phyloP scores from a whole-genome alignment of 2,113 vertebrate species.

The Chelonoidis abingdonii region DNA sequence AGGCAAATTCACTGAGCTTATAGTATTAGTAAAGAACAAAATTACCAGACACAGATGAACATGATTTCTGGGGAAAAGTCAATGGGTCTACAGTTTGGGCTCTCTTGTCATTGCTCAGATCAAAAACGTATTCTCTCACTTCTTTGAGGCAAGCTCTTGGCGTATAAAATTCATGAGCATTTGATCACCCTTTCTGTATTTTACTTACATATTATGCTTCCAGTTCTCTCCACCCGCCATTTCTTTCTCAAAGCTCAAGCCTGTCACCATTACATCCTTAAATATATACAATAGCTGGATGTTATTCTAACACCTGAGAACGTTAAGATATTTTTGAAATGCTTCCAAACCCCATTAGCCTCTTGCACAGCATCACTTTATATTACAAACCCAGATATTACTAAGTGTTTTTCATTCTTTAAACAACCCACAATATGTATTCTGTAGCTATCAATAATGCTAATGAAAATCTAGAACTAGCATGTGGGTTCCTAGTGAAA shows the following conservation, averaged over 20 bases:
- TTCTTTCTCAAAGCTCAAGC: constrained; percentile 1
- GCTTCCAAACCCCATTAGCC: not conserved
- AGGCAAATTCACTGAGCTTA: no score
- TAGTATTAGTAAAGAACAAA: no score
- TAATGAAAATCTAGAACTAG: not conserved
- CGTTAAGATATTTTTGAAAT: not conserved
- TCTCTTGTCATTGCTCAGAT: not conserved
- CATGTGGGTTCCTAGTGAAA: not conserved
- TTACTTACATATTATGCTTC: not conserved
- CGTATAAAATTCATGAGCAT: not conserved
- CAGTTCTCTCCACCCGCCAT: not conserved
- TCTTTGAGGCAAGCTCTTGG: not conserved
- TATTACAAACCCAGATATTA: not conserved
- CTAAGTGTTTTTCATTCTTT: not conserved
- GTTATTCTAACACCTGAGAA: no score
- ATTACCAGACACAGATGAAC: no score
- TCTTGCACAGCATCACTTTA: not conserved
- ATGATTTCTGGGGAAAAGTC: no score
- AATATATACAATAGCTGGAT: not conserved
- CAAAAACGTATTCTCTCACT: not conserved
- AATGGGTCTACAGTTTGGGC: not conserved
- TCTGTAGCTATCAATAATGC: not conserved
- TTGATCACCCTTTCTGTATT: not conserved
- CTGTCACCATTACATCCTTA: not conserved
- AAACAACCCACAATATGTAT: not conserved